Conservation (phyloP, 2,113 vertebrate genomes). For the Phoxinus phoxinus region DNA sequence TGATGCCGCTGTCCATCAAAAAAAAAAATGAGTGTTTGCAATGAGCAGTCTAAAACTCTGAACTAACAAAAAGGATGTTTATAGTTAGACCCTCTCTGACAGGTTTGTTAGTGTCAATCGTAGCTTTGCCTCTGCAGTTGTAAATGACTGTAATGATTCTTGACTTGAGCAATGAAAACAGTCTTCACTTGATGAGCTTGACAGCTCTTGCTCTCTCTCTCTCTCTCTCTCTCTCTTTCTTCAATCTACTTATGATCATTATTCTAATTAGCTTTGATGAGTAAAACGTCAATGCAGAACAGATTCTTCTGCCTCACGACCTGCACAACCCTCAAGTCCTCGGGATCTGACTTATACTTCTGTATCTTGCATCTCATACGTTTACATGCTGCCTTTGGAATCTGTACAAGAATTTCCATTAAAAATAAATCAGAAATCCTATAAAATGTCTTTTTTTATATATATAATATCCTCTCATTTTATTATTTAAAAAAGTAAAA, state of each 20-base stretch:
- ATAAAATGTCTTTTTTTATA: too few relatives aligned
- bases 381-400: not conserved
- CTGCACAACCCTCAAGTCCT: not conserved
- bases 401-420: not conserved
- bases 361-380: not conserved
- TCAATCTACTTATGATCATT: not conserved
- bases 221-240: not conserved
- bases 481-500: not conserved
- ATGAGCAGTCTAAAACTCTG: constrained; percentile 13
- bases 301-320: not conserved
- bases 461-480: not conserved
- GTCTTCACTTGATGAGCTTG: constrained; percentile 30
- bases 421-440: not conserved
- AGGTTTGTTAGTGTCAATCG: constrained; percentile 24
- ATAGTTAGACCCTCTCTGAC: not conserved
- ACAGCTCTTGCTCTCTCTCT: constrained; percentile 21
- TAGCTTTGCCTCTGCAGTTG: constrained; percentile 20
- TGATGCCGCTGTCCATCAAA: not conserved
- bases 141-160: constrained; percentile 27
- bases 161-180: constrained; percentile 39
- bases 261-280: constrained; percentile 23
- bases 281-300: not conserved
- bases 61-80: not conserved
- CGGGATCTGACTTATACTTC: not conserved
- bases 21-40: too few relatives aligned